These are phyloP conservation scores for Limnephilus marmoratus DNA, from an alignment of 2,888 invertebrate genomes.

Conservation along the genomic window DNA sequence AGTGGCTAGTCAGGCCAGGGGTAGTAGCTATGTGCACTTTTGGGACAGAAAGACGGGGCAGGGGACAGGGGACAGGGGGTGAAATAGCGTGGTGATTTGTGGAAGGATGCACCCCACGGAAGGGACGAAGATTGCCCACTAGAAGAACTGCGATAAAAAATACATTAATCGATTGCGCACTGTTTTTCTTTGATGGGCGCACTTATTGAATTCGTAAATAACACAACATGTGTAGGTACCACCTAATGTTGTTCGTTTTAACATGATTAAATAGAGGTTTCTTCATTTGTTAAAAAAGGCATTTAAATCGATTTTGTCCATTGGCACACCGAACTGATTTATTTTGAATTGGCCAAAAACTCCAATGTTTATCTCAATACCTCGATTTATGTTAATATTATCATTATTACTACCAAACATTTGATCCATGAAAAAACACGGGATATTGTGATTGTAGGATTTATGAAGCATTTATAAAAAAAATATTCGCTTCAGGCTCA, in stretches of 20 bases:
- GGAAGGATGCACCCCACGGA: constrained; percentile 48
- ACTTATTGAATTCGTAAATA: background rate
- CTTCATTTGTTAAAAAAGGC: background rate
- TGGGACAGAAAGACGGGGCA: background rate
- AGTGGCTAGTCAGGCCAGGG: background rate
- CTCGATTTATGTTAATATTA: too few species aligned
- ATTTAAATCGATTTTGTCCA: background rate
- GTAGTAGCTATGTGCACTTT: background rate
- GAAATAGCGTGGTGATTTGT: constrained; percentile 44
- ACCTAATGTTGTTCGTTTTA: background rate
- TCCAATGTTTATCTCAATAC: too few species aligned
- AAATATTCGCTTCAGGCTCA: background rate
- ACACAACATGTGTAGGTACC: background rate
- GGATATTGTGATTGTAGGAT: too few species aligned
- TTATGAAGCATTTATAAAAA: too few species aligned
- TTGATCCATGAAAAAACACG: too few species aligned
- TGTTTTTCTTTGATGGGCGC: background rate
- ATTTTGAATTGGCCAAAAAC: background rate
- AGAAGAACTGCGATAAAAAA: background rate
- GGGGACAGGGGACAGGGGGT: background rate
- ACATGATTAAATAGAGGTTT: background rate
- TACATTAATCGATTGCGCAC: constrained; percentile 2
- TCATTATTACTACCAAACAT: too few species aligned
- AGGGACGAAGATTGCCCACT: constrained; percentile 33
- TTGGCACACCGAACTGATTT: background rate